A percentile compares a stretch with the other conserved stretches of the same genome.
These are phyloP conservation scores for Habroteleia sp. DNA, from an alignment of 2,888 invertebrate genomes.

Conservation along the genomic window DNA sequence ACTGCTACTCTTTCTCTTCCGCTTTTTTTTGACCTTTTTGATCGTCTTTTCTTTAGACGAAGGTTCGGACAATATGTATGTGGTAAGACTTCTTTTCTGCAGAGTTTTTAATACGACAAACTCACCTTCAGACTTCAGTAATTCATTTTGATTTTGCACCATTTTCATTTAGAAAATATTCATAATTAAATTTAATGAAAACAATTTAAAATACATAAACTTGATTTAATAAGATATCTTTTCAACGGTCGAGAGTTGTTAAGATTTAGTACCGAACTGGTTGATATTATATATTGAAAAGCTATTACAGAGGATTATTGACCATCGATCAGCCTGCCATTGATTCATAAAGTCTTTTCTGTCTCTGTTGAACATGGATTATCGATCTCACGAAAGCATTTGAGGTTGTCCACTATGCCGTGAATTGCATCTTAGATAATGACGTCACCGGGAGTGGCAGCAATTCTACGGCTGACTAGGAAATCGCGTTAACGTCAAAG, in stretches of 20 bases:
- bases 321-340: slow-evolving; percentile 38
- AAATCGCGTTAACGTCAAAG: slow-evolving; percentile 58
- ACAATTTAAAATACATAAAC: too few relatives aligned
- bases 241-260: too few relatives aligned
- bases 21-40: slow-evolving; percentile 44
- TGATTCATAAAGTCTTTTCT: slow-evolving; percentile 7
- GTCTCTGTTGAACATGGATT: slow-evolving; percentile 50
- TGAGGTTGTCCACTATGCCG: slow-evolving; percentile 39
- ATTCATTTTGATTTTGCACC: background rate
- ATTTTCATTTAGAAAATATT: too few relatives aligned
- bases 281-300: slow-evolving; percentile 25
- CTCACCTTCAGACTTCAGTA: background rate
- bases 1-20: slow-evolving; percentile 25
- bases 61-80: slow-evolving; percentile 28
- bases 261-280: slow-evolving; percentile 24
- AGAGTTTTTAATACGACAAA: background rate
- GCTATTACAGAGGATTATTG: slow-evolving; percentile 15
- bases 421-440: slow-evolving; percentile 60
- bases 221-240: too few relatives aligned
- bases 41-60: slow-evolving; percentile 39
- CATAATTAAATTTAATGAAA: too few relatives aligned
- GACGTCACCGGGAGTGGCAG: slow-evolving; percentile 55
- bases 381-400: slow-evolving; percentile 43
- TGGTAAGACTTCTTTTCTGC: slow-evolving; percentile 26
- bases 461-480: slow-evolving; percentile 61